These are phyloP conservation scores for Pemphredon lugubris DNA, from an alignment of 2,888 invertebrate genomes.

Conservation along the genomic window DNA sequence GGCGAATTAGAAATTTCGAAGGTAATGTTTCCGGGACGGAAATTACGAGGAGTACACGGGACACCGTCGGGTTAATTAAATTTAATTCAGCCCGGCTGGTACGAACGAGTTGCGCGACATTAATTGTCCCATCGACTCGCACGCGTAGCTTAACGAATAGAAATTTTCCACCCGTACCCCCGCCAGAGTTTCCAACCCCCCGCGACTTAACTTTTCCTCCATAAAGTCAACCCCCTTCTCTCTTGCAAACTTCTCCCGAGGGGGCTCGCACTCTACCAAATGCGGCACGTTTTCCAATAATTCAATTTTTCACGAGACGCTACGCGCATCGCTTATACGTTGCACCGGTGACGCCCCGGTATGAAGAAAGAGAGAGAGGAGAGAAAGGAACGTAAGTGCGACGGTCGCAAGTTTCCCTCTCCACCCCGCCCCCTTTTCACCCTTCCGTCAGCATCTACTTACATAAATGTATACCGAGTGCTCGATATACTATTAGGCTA, in stretches of 20 bases:
- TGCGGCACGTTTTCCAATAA: conserved; percentile 47
- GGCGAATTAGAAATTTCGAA: too few relatives aligned
- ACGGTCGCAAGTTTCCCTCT: too few relatives aligned
- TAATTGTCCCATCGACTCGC: conserved; percentile 15
- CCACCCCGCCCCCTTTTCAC: too few relatives aligned
- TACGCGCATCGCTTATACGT: conserved; percentile 3
- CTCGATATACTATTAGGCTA: conserved; percentile 18
- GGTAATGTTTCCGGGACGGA: neutral
- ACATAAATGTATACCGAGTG: conserved; percentile 13
- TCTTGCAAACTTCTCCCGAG: neutral
- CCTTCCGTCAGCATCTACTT: neutral
- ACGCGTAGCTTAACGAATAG: conserved; percentile 8
- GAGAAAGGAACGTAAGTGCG: too few relatives aligned
- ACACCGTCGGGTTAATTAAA: conserved; percentile 11
- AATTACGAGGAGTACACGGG: neutral
- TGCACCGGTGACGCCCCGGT: too few relatives aligned
- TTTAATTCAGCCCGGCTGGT: neutral
- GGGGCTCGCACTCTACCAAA: neutral
- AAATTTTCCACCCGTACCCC: conserved; percentile 32
- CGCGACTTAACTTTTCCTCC: conserved; percentile 27
- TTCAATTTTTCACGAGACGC: conserved; percentile 40
- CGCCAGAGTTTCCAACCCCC: conserved; percentile 8
- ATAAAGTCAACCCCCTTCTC: conserved; percentile 10
- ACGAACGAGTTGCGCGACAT: conserved; percentile 7
- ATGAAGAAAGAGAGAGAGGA: too few relatives aligned